Percentiles rank a stretch among this genome's conserved stretches.
Evolutionary conservation across 2,113 vertebrate species (phyloP).

Genomic region (Petromus typicus): DNA sequence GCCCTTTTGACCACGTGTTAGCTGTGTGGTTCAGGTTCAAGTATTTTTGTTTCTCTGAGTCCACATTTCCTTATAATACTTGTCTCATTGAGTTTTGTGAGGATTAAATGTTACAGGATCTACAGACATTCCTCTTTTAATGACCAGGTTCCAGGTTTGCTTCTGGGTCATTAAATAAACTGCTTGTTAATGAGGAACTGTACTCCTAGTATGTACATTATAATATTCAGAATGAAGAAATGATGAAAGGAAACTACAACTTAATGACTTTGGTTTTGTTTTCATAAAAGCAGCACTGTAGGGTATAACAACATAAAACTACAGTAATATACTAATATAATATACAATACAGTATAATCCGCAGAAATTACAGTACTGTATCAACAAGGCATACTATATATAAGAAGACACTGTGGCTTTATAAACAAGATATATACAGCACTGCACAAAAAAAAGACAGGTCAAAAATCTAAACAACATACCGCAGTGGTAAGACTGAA

Average conservation of each 20-base stretch:
- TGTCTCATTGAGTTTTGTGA: background rate
- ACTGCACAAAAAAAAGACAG: background rate
- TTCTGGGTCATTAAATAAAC: background rate
- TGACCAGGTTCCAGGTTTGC: background rate
- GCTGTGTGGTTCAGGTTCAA: background rate
- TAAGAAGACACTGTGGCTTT: background rate
- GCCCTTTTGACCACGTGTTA: background rate
- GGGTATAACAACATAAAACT: background rate
- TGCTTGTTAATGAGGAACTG: background rate
- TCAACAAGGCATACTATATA: background rate
- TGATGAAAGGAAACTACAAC: background rate
- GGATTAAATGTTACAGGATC: background rate
- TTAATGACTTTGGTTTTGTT: background rate
- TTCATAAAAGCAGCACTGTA: background rate
- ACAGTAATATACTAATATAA: background rate
- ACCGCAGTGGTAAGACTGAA: background rate
- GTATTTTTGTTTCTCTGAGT: background rate
- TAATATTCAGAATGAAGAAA: background rate
- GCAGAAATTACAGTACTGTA: background rate
- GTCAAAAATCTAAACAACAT: background rate
- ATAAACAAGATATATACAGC: background rate
- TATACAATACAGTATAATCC: background rate
- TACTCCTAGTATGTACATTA: background rate
- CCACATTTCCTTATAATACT: background rate
- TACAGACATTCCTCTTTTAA: background rate